Base-by-base conservation (phyloP, 2,888 invertebrate species). In the Nymphalis urticae region DNA sequence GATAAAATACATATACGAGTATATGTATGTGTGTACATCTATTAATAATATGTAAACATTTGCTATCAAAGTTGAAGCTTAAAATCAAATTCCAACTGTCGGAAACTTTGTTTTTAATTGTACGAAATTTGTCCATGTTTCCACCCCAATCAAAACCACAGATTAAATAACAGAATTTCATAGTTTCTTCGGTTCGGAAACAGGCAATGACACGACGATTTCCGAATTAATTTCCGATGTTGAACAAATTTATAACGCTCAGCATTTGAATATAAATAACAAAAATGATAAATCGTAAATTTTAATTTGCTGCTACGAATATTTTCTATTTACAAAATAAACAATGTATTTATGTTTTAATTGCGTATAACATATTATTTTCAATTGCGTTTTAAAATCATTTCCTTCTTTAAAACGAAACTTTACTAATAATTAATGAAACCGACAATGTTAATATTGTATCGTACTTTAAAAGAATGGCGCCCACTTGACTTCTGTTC, bases 211-310 rank as follows among this genome's bases (percentile, higher is more conserved):
- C 63, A 53, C 17, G 54, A 56, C 54, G 68, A 62, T 63, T 70
- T 72, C 68, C 70, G 72, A 70, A 70, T 68, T 72, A 72, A 72
- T 72, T 68, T 72, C 72, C 70, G 68, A 63, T 36, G n/a, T 56
- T n/a, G n/a, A 56, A 56, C 56, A 32, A 27, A 56, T 21, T 56
- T 17, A 32, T 50, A 50, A 50, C 7, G 50, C 19, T 50, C n/a
- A 13, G n/a, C 13, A 17, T 32, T 56, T 17, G 17, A 24, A 32
- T 56, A 17, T 36, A 56, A 56, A 32, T 56, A 56, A 17, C 13
- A 7, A 56, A 36, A 32, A 32, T 32, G 32, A 56, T n/a, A 36
- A 56, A 36, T 56, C 9, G 1, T n/a, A 9, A 36, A 56, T 17
- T 17, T 54, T 54, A 6, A 24, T 27, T 42, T 51, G 21, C 4